phyloP scores from a whole-genome alignment of 2,888 invertebrate genomes.

The Acrocyrtus sp. region DNA sequence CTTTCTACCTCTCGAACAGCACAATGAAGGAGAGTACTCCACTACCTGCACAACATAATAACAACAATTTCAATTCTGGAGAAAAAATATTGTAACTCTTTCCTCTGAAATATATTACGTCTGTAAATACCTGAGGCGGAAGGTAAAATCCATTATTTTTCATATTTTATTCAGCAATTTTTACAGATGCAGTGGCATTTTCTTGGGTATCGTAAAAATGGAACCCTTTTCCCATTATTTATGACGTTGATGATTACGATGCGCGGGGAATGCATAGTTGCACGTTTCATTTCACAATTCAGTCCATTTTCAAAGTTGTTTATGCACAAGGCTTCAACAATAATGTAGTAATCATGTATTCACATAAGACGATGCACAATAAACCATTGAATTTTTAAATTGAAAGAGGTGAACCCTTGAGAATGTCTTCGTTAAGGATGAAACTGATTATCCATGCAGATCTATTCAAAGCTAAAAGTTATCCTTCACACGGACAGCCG shows the following conservation, averaged over 20 bases:
- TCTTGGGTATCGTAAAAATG: too few species aligned
- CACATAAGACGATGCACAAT: constrained; percentile 13
- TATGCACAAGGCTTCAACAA: constrained; percentile 11
- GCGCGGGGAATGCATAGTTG: not conserved
- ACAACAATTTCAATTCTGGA: constrained; percentile 23
- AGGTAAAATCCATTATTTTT: too few species aligned
- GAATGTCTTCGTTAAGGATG: not conserved
- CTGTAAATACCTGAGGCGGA: too few species aligned
- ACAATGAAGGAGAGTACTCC: too few species aligned
- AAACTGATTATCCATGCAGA: not conserved
- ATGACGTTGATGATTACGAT: not conserved
- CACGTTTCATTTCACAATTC: constrained; percentile 29
- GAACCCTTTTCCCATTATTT: not conserved
- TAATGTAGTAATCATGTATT: constrained; percentile 22
- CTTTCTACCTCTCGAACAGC: too few species aligned
- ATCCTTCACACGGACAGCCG: too few species aligned
- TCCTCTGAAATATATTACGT: too few species aligned
- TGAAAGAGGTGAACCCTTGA: not conserved
- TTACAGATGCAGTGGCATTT: too few species aligned
- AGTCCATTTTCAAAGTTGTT: constrained; percentile 23
- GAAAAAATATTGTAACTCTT: too few species aligned
- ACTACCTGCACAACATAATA: too few species aligned
- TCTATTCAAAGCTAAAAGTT: too few species aligned
- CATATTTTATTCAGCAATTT: too few species aligned
- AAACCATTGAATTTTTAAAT: constrained; percentile 12